Evolutionary conservation across 2,888 invertebrate genomes (phyloP).

Genomic region (Hydrotaea cyrtoneurina): DNA sequence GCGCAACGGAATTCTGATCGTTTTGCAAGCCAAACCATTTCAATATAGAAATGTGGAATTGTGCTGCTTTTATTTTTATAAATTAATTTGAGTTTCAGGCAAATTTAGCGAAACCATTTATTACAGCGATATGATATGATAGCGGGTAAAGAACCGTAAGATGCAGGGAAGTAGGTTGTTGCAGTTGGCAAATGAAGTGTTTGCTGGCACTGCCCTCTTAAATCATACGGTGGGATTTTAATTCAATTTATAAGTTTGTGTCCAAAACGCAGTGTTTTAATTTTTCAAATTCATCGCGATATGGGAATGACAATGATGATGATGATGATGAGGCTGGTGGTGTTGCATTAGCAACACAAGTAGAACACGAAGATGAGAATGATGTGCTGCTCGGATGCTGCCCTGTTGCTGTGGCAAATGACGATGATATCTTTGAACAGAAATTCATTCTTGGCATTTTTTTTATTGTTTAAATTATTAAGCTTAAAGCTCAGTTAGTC

Average conservation of each 20-base stretch:
- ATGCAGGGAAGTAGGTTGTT: neutral
- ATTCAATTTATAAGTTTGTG: slow-evolving; percentile 28
- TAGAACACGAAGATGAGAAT: neutral
- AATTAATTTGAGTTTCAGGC: slow-evolving; percentile 65
- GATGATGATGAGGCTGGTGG: too few species aligned
- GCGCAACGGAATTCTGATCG: neutral
- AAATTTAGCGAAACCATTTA: slow-evolving; percentile 63
- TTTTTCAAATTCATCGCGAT: slow-evolving; percentile 68
- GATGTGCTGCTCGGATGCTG: neutral
- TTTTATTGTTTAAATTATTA: slow-evolving; percentile 66
- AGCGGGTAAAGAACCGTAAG: neutral
- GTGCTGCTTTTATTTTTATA: slow-evolving; percentile 21
- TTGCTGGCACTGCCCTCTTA: neutral
- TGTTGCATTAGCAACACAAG: neutral
- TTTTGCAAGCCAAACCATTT: neutral
- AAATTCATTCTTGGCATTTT: slow-evolving; percentile 15
- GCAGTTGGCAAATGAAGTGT: slow-evolving; percentile 7
- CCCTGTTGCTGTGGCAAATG: slow-evolving; percentile 2
- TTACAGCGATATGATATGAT: slow-evolving; percentile 59
- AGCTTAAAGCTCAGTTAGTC: slow-evolving; percentile 54
- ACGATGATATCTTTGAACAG: slow-evolving; percentile 5
- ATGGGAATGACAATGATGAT: slow-evolving; percentile 15
- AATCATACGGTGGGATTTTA: slow-evolving; percentile 32
- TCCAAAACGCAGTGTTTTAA: slow-evolving; percentile 61
- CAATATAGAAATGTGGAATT: neutral